A percentile compares a stretch with the other conserved stretches of the same genome.
Conservation (phyloP, 2,888 invertebrate genomes). For the Penaeus monodon region DNA sequence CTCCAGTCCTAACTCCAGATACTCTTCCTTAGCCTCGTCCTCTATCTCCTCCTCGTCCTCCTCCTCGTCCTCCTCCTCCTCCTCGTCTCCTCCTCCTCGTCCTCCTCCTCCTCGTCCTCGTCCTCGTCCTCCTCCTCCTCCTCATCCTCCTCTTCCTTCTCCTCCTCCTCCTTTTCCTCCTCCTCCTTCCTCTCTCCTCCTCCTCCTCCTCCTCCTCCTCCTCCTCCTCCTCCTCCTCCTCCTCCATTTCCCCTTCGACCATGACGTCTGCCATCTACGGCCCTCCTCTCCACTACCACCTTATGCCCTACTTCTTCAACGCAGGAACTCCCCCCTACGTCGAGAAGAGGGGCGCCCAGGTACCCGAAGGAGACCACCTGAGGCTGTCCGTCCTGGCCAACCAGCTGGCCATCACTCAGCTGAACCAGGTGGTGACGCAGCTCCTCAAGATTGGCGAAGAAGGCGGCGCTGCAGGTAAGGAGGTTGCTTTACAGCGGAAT, state of each 20-base stretch:
- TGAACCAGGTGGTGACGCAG: constrained; percentile 28
- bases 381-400: constrained; percentile 7
- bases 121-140: too few species aligned
- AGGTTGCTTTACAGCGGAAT: not conserved
- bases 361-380: not conserved
- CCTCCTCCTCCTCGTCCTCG: too few species aligned
- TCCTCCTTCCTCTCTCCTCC: too few species aligned
- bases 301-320: not conserved
- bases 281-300: constrained; percentile 29
- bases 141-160: too few species aligned
- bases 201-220: too few species aligned
- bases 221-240: not conserved
- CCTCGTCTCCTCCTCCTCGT: not conserved
- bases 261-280: not conserved
- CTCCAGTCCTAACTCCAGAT: too few species aligned
- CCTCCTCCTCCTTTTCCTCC: too few species aligned
- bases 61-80: not conserved
- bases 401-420: constrained; percentile 35
- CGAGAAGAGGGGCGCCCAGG: not conserved
- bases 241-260: too few species aligned
- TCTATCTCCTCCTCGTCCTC: not conserved
- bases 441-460: not conserved
- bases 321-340: not conserved
- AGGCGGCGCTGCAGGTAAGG: not conserved
- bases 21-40: too few species aligned